phyloP scores from a whole-genome alignment of 2,797 vertebrate species.

The Hoplostethus atlanticus region DNA sequence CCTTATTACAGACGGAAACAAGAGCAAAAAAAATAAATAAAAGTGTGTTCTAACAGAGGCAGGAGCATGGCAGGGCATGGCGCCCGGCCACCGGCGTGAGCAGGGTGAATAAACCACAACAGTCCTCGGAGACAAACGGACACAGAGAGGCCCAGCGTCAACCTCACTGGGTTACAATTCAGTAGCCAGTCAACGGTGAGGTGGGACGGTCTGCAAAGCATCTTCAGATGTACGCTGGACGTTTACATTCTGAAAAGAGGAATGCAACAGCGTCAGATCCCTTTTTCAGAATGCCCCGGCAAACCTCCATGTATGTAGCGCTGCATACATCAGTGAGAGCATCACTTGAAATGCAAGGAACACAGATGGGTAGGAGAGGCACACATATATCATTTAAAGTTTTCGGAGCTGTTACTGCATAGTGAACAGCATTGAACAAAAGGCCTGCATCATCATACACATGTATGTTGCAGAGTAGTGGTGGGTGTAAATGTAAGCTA shows the following conservation, averaged over 20 bases:
- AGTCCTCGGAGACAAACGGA: background rate
- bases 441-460: background rate
- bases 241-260: slow-evolving; percentile 88
- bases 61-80: slow-evolving; percentile 29
- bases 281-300: background rate
- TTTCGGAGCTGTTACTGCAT: background rate
- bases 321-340: too few relatives aligned
- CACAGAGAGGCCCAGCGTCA: background rate
- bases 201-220: slow-evolving; percentile 90
- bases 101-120: slow-evolving; percentile 3
- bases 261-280: slow-evolving; percentile 52
- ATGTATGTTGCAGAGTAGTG: background rate
- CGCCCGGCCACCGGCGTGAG: slow-evolving; percentile 30
- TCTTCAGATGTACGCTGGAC: slow-evolving; percentile 87
- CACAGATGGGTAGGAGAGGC: background rate
- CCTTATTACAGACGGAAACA: background rate
- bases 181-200: slow-evolving; percentile 84
- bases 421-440: background rate
- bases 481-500: background rate
- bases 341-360: background rate
- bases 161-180: background rate
- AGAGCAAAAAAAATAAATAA: background rate
- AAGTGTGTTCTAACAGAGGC: background rate
- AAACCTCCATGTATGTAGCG: too few relatives aligned
- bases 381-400: background rate